Conservation (phyloP, 2,797 vertebrate genomes). For the Enteromius unitaeniatus region DNA sequence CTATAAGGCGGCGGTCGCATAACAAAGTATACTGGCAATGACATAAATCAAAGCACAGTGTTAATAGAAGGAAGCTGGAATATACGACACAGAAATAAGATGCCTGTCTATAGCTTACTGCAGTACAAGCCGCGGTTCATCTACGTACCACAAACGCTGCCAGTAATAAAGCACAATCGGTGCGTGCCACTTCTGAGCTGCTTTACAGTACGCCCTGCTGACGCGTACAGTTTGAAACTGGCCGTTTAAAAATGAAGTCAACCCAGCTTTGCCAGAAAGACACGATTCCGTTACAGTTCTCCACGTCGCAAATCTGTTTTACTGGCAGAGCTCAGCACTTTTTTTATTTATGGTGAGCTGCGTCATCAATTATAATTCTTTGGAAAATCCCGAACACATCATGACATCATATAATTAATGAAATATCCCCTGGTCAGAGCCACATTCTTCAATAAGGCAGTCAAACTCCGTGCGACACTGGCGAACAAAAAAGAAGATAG, state of each 20-base stretch:
- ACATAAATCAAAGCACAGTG: too few species aligned
- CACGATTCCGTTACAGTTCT: neutral
- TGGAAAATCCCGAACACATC: neutral
- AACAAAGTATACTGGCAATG: too few species aligned
- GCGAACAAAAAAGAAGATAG: neutral
- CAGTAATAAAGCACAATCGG: too few species aligned
- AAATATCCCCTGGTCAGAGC: neutral
- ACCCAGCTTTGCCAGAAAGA: neutral
- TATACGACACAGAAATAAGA: too few species aligned
- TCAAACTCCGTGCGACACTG: neutral
- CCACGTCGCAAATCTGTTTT: neutral
- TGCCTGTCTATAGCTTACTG: too few species aligned
- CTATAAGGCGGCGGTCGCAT: too few species aligned
- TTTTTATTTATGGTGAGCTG: slow-evolving; percentile 4
- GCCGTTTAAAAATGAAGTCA: neutral
- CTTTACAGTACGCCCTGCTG: too few species aligned
- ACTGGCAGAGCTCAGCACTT: slow-evolving; percentile 1
- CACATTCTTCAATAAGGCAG: neutral
- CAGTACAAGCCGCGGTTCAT: too few species aligned
- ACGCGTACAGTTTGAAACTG: too few species aligned
- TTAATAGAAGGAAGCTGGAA: too few species aligned
- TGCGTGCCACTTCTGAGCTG: too few species aligned
- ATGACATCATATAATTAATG: neutral
- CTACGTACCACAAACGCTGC: too few species aligned
- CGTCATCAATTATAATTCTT: neutral